A percentile compares a stretch with the other conserved stretches of the same genome.
phyloP scores from a whole-genome alignment of 2,888 invertebrate species.

The Chrysopilus asiliformis region DNA sequence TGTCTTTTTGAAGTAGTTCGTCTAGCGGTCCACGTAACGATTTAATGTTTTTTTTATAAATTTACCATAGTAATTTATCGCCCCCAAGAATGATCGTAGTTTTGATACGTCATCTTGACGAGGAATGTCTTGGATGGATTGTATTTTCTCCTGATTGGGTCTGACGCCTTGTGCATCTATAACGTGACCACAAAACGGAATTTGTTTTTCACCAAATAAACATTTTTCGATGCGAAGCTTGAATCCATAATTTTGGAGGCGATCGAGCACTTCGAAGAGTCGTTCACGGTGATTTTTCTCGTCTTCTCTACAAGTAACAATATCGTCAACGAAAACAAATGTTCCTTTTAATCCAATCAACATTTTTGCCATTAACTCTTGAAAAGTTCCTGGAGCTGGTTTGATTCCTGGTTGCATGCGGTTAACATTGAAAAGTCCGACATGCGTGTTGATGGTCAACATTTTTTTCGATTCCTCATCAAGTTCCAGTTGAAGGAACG shows the following conservation, averaged over 20 bases:
- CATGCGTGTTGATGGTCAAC: too few species aligned
- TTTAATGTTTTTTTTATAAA: slow-evolving; percentile 13
- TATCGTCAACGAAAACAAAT: slow-evolving; percentile 2
- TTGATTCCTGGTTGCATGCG: not conserved
- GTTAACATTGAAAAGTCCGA: too few species aligned
- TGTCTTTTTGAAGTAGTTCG: slow-evolving; percentile 9
- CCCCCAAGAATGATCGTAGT: slow-evolving; percentile 15
- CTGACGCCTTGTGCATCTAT: not conserved
- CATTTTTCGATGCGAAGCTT: not conserved
- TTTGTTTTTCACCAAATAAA: not conserved
- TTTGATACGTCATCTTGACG: slow-evolving; percentile 12
- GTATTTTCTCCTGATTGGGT: not conserved
- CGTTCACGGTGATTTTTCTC: slow-evolving; percentile 1
- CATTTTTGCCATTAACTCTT: not conserved
- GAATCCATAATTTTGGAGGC: slow-evolving; percentile 1
- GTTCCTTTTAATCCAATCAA: slow-evolving; percentile 3
- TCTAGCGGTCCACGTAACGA: slow-evolving; percentile 12
- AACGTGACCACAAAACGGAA: too few species aligned
- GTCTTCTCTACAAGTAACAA: not conserved
- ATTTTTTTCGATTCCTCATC: too few species aligned
- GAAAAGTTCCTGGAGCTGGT: not conserved
- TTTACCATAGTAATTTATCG: too few species aligned
- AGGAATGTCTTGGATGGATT: not conserved
- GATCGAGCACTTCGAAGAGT: slow-evolving; percentile 2
- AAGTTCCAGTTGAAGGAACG: too few species aligned